Percentiles rank a stretch among this genome's conserved stretches.
Conservation (phyloP, 2,797 vertebrate species). For the Chaunax sp. region DNA sequence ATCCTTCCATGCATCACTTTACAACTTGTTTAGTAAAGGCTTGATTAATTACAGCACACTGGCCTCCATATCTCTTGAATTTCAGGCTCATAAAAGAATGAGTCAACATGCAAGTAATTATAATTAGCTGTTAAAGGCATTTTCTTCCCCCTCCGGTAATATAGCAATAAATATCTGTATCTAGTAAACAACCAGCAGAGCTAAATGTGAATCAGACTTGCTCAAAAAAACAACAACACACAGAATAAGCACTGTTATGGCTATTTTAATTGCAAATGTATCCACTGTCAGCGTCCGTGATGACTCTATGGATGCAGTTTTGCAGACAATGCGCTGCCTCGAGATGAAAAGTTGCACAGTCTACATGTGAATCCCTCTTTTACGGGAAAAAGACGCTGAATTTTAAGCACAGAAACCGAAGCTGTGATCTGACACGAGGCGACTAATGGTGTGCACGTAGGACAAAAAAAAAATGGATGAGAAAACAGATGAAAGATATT, state of each 20-base stretch:
- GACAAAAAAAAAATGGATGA: conserved; percentile 27
- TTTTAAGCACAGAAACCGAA: conserved; percentile 17
- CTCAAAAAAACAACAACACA: background rate
- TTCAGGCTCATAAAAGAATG: conserved; percentile 25
- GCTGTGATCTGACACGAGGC: conserved; percentile 37
- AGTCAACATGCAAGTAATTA: conserved; percentile 28
- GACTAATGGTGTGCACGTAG: conserved; percentile 25
- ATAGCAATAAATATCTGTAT: conserved; percentile 2
- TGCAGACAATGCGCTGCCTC: conserved; percentile 38
- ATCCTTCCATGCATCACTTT: conserved; percentile 2
- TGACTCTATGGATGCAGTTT: conserved; percentile 44
- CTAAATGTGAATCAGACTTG: background rate
- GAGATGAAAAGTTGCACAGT: conserved; percentile 46
- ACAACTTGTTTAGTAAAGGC: conserved; percentile 46
- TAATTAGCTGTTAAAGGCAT: conserved; percentile 38
- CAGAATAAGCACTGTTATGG: too few species aligned
- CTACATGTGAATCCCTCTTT: conserved; percentile 17
- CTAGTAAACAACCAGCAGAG: background rate
- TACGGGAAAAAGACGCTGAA: conserved; percentile 14
- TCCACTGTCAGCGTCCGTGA: conserved; percentile 26
- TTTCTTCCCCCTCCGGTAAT: background rate
- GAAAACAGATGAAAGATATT: background rate
- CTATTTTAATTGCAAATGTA: conserved; percentile 36
- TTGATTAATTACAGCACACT: conserved; percentile 52
- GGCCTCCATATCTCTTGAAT: conserved; percentile 29